Base-by-base conservation (phyloP, 2,888 invertebrate genomes). In the Euzophera pinguis region DNA sequence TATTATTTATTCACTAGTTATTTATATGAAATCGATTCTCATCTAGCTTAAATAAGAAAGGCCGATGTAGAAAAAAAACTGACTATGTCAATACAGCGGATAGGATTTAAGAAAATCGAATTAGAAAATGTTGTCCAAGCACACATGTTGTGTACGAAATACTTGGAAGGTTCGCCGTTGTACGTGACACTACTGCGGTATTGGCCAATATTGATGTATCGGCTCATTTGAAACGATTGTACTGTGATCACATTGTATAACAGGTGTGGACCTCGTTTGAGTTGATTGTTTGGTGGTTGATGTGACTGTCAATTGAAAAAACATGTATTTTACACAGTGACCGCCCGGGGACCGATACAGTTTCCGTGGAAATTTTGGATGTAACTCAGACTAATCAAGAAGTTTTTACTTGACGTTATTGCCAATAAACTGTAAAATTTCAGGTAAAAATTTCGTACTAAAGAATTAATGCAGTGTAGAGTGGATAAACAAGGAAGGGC, bases 191-290 rank as follows among this genome's bases (percentile, higher is more conserved):
- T 53, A 75, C 67, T 73, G 62, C 67, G 56, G 58, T 67, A 71
- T 71, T 52, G 57, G 59, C 55, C 59, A 63, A 67, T 71, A 71
- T 72, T 73, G 73, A 76, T 75, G 69, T 73, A 75, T 75, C 71
- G 73, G 71, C 72, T 76, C 73, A 78, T 74, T 75, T 62, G 67
- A 62, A 60, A 58, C 67, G 67, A 75, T 76, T 78, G 74, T 77
- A 63, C 64, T 59, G 57, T 61, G 63, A 65, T 65, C 66, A 60
- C 14, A 45, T 37, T 41, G 22, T 37, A 32, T 45, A 14, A 38
- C 42, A 43, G 42, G 42, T 43, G 22, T 38, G 13, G 2, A 22
- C 13, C 0, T 38, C 27, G 27, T 43, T 43, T 43, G 12, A n/a
- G 1, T 12, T 1, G 27, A 43, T 43, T 41, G 41, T 17, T 41